phyloP scores from a whole-genome alignment of 2,113 vertebrate species.

The Paratilapia polleni region DNA sequence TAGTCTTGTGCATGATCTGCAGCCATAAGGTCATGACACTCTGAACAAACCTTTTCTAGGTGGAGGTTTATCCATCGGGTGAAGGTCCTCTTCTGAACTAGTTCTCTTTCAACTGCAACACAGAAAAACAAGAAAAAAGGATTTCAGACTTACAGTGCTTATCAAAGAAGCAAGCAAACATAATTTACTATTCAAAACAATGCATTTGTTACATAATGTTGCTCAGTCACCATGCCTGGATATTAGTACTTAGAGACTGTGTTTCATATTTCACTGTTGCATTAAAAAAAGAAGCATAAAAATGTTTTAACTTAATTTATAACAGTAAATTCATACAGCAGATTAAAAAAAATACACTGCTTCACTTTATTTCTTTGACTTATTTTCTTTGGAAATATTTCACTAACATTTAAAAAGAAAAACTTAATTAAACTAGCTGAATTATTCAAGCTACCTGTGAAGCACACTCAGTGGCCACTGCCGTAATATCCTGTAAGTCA shows the following conservation, averaged over 20 bases:
- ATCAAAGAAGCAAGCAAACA: background rate
- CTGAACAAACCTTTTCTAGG: slow-evolving; percentile 88
- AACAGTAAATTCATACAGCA: too few species aligned
- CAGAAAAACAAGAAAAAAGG: slow-evolving; percentile 4
- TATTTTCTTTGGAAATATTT: too few species aligned
- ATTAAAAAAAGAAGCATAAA: background rate
- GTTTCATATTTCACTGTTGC: background rate
- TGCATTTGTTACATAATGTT: background rate
- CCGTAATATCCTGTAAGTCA: too few species aligned
- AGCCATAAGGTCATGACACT: background rate
- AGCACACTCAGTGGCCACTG: too few species aligned
- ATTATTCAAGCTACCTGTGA: too few species aligned
- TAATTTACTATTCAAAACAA: background rate
- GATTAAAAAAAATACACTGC: too few species aligned
- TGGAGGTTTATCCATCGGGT: slow-evolving; percentile 98
- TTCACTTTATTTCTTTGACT: too few species aligned
- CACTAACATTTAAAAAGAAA: too few species aligned
- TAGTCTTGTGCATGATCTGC: background rate
- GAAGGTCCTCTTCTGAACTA: slow-evolving; percentile 98
- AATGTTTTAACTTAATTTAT: too few species aligned
- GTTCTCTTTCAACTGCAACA: slow-evolving; percentile 89
- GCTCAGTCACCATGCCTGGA: background rate
- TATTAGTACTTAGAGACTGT: background rate
- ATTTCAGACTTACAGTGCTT: background rate
- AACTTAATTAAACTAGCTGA: too few species aligned